These are phyloP conservation scores for Wiebesia pumilae DNA, from an alignment of 1,140 invertebrate species.

Conservation along the genomic window DNA sequence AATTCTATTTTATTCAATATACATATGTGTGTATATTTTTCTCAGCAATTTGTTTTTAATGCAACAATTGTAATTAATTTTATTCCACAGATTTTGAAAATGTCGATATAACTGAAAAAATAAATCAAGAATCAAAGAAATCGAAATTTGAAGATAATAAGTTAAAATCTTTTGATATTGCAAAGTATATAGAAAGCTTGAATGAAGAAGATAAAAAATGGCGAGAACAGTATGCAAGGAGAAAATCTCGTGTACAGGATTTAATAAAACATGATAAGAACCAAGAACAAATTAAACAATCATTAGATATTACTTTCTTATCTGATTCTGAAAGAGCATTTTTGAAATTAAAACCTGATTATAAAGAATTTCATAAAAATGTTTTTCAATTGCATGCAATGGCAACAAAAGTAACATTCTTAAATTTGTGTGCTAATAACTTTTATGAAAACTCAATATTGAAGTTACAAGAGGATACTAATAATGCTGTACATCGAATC, in stretches of 20 bases:
- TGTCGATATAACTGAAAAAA: constrained; percentile 2
- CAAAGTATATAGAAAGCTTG: constrained; percentile 59
- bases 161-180: constrained; percentile 57
- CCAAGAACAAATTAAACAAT: constrained; percentile 46
- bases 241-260: constrained; percentile 55
- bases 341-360: constrained; percentile 59
- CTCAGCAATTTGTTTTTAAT: not conserved
- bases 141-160: constrained; percentile 19
- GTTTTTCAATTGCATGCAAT: constrained; percentile 55
- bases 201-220: constrained; percentile 62
- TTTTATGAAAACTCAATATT: constrained; percentile 54
- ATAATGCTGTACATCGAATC: constrained; percentile 49
- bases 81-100: constrained; percentile 32
- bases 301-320: constrained; percentile 58
- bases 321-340: constrained; percentile 61
- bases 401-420: constrained; percentile 50
- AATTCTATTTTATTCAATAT: constrained; percentile 3
- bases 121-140: constrained; percentile 15
- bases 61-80: not conserved
- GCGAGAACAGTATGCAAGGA: constrained; percentile 56
- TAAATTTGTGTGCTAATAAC: constrained; percentile 52
- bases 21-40: not conserved
- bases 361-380: constrained; percentile 60
- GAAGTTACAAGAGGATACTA: constrained; percentile 55
- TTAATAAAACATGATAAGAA: constrained; percentile 55